Percentiles rank a stretch among this genome's conserved stretches.
These are phyloP conservation scores for Spinibarbus caldwelli DNA, from an alignment of 2,797 vertebrate species.

Conservation along the genomic window DNA sequence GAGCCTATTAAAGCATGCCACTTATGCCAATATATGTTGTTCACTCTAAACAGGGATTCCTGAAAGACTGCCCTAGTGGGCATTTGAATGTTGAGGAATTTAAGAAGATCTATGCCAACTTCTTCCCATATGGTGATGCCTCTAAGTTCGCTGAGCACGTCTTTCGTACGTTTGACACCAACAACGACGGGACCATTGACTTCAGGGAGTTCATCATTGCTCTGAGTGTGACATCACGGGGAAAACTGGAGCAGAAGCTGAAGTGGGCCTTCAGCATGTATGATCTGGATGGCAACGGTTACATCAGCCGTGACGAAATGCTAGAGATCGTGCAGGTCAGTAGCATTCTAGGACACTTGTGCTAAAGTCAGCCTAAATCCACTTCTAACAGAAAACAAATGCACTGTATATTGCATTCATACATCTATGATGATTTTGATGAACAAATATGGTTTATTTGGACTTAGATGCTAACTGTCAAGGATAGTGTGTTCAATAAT, in stretches of 20 bases:
- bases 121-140: constrained; percentile 85
- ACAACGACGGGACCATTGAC: constrained; percentile 83
- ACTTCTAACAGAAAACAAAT: background rate
- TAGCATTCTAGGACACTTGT: background rate
- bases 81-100: constrained; percentile 86
- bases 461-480: background rate
- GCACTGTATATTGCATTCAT: background rate
- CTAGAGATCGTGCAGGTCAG: constrained; percentile 86
- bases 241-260: constrained; percentile 85
- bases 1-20: background rate
- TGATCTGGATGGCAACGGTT: constrained; percentile 84
- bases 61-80: constrained; percentile 85
- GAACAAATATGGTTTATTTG: background rate
- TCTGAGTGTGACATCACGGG: constrained; percentile 83
- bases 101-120: constrained; percentile 87
- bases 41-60: constrained; percentile 75
- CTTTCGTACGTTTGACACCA: constrained; percentile 86
- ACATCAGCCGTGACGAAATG: constrained; percentile 86
- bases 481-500: background rate
- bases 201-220: constrained; percentile 89
- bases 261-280: constrained; percentile 89
- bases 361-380: background rate
- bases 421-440: background rate
- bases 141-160: constrained; percentile 86
- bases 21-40: background rate